A percentile compares a stretch with the other conserved stretches of the same genome.
Conservation (phyloP, 2,797 vertebrate species). For the Pempheris klunzingeri region DNA sequence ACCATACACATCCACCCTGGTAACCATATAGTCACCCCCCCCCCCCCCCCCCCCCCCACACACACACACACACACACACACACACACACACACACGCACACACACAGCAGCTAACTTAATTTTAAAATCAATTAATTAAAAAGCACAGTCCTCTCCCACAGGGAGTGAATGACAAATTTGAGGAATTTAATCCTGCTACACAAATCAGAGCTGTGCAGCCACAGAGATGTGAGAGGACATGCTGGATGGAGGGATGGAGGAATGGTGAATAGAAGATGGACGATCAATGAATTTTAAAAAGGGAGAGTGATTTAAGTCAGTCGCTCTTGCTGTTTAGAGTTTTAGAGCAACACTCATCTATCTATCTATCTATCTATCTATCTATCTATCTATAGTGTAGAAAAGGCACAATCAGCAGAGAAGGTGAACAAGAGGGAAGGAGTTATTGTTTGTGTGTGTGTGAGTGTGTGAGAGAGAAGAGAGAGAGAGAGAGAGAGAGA, state of each 20-base stretch:
- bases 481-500: too few relatives aligned
- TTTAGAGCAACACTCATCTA: background rate
- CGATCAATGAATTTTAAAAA: conserved; percentile 70
- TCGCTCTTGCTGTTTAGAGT: conserved; percentile 8
- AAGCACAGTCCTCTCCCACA: conserved; percentile 66
- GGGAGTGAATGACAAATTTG: conserved; percentile 79
- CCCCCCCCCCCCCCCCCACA: too few relatives aligned
- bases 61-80: background rate
- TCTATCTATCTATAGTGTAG: conserved; percentile 12
- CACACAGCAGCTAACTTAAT: conserved; percentile 67
- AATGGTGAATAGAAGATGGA: conserved; percentile 38
- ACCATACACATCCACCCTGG: background rate
- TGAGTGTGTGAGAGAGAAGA: conserved; percentile 30
- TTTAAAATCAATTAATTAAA: conserved; percentile 83
- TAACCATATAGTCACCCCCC: conserved; percentile 4
- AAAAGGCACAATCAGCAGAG: conserved; percentile 45
- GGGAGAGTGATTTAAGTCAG: conserved; percentile 48
- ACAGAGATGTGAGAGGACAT: conserved; percentile 64
- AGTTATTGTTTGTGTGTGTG: conserved; percentile 15
- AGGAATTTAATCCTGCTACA: conserved; percentile 78
- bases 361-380: conserved; percentile 36
- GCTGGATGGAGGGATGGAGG: conserved; percentile 48
- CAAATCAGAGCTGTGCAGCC: conserved; percentile 74
- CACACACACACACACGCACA: conserved; percentile 25
- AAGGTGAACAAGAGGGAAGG: conserved; percentile 27